Base-by-base conservation (phyloP, 2,888 invertebrate species). In the Agonopterix heracliana region DNA sequence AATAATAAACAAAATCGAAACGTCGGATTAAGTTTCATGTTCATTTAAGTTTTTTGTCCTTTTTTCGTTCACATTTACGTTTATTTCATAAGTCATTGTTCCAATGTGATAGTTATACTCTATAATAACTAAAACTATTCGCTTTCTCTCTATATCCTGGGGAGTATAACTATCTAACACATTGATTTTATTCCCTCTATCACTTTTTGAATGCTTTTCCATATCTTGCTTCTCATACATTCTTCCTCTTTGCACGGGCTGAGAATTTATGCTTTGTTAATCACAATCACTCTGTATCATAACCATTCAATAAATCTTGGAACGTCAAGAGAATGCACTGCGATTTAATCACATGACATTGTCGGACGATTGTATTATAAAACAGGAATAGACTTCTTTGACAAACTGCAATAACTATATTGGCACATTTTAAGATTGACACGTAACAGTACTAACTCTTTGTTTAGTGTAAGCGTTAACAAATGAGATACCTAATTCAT, bases 231-330 rank as follows among this genome's bases (percentile, higher is more conserved):
- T 87, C 64, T 84, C 81, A 81, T 83, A 74, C 78, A 79, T 82
- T 81, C 74, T 83, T 78, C 74, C 73, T 86, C 76, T 83, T 60
- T 88, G 88, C 88, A 88, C 88, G 87, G 86, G 88, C 88, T 88
- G 88, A 77, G 66, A 61, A 68, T 75, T 81, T 79, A 77, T 64
- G 85, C 86, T 87, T 86, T 81, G 68, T 73, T 78, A 73, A 72
- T 74, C 86, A 88, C 87, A 61, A 69, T 81, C 85, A 86, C 83
- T 74, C 66, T 86, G 79, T 85, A 82, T 75, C 84, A 85, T 85
- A 82, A 79, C 70, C 68, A 73, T 71, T 59, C 61, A 71, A 73
- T 58, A 52, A 75, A 68, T 68, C 72, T 81, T 81, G 77, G 68
- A 68, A 76, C 67, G 63, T 74, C 72, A 77, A 76, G 75, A 74